A percentile compares a stretch with the other conserved stretches of the same genome.
These are phyloP conservation scores for Mellilla xanthometata DNA, from an alignment of 2,888 invertebrate genomes.

Conservation along the genomic window DNA sequence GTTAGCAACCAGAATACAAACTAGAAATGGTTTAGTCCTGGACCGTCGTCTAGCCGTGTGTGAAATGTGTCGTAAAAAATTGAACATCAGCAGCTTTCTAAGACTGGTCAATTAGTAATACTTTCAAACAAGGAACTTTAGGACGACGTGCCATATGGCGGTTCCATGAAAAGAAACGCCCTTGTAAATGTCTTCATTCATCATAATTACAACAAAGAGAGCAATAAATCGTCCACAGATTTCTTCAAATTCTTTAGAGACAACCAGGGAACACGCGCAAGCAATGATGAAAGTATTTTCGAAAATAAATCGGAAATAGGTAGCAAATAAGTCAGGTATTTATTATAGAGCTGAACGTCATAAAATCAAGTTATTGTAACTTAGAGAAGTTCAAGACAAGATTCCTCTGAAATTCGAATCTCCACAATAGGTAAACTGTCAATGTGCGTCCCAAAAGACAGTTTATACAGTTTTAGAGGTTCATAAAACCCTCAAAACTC, in stretches of 20 bases:
- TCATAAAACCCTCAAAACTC: conserved; percentile 1
- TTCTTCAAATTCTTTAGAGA: conserved; percentile 36
- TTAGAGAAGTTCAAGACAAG: too few species aligned
- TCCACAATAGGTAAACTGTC: too few species aligned
- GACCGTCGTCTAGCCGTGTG: too few species aligned
- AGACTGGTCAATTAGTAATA: conserved; percentile 31
- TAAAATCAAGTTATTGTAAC: too few species aligned
- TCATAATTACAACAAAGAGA: conserved; percentile 55
- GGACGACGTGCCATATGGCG: conserved; percentile 46
- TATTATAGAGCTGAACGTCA: conserved; percentile 17
- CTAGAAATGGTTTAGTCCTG: too few species aligned
- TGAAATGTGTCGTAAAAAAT: too few species aligned
- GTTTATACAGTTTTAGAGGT: background rate
- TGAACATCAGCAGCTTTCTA: background rate
- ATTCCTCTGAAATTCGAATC: too few species aligned
- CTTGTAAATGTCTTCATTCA: conserved; percentile 53
- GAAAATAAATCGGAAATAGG: too few species aligned
- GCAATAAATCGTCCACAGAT: conserved; percentile 43
- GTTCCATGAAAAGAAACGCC: conserved; percentile 49
- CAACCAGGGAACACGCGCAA: conserved; percentile 34
- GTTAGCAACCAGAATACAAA: too few species aligned
- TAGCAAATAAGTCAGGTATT: conserved; percentile 19
- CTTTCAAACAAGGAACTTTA: conserved; percentile 25
- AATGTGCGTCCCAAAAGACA: too few species aligned
- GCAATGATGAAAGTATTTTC: too few species aligned